phyloP scores from a whole-genome alignment of 1,140 invertebrate genomes.

The Drosophila pseudoobscura region DNA sequence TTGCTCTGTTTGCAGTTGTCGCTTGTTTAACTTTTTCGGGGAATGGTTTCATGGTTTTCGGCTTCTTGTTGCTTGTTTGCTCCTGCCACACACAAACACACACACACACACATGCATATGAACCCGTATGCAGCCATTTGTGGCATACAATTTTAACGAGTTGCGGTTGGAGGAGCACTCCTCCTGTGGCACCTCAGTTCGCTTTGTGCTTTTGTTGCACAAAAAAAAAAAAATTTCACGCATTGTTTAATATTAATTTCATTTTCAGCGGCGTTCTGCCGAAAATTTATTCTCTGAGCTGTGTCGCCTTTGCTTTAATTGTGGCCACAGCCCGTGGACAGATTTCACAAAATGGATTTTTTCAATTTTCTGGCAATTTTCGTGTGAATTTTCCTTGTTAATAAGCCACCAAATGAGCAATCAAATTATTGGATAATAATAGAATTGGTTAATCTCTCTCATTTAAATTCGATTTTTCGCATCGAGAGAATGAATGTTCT shows the following conservation, averaged over 20 bases:
- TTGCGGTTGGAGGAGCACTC: conserved; percentile 53
- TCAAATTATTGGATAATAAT: neutral
- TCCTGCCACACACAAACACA: conserved; percentile 36
- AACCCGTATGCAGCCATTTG: conserved; percentile 40
- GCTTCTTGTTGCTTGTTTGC: conserved; percentile 52
- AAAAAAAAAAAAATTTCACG: conserved; percentile 52
- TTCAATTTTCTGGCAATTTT: conserved; percentile 12
- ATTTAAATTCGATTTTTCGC: neutral
- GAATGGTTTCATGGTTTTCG: conserved; percentile 1
- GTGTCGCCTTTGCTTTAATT: conserved; percentile 31
- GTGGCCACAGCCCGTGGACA: neutral
- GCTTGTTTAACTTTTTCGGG: conserved; percentile 71
- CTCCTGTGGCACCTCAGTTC: conserved; percentile 24
- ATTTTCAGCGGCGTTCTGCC: conserved; percentile 24
- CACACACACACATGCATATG: too few species aligned
- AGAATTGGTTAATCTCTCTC: conserved; percentile 4
- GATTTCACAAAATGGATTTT: conserved; percentile 5
- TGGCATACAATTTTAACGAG: conserved; percentile 74
- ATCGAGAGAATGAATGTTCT: neutral
- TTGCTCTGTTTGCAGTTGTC: conserved; percentile 26
- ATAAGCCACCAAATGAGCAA: conserved; percentile 4
- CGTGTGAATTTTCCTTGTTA: neutral
- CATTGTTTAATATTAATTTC: conserved; percentile 63
- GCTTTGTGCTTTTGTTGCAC: conserved; percentile 33
- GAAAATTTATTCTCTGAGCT: conserved; percentile 38